These are phyloP conservation scores for Talpa occidentalis DNA, from an alignment of 2,113 vertebrate genomes.

Conservation along the genomic window DNA sequence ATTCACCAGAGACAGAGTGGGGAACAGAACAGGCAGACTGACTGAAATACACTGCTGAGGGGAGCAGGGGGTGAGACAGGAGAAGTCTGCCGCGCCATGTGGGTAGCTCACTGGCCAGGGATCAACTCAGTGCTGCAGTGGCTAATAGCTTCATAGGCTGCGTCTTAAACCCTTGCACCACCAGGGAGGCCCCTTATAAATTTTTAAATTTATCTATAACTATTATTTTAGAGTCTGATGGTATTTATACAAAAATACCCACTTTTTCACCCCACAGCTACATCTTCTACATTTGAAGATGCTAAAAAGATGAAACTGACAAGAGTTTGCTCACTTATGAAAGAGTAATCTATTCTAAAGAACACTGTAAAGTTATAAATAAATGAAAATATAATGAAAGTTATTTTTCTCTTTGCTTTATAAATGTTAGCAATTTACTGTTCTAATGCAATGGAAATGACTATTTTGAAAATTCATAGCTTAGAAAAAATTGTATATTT, in stretches of 20 bases:
- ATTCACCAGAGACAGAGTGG: too few species aligned
- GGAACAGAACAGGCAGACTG: too few species aligned
- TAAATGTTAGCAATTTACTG: background rate
- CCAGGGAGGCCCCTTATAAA: too few species aligned
- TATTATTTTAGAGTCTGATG: slow-evolving; percentile 18
- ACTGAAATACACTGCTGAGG: too few species aligned
- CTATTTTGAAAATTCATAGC: background rate
- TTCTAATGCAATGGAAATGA: background rate
- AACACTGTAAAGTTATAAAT: background rate
- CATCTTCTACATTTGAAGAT: background rate
- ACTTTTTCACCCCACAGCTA: background rate
- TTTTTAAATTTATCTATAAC: slow-evolving; percentile 24
- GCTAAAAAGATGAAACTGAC: background rate
- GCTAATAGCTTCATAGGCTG: too few species aligned
- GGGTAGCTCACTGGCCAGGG: too few species aligned
- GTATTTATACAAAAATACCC: background rate
- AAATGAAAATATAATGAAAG: background rate
- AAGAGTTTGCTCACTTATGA: background rate
- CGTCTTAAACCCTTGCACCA: too few species aligned
- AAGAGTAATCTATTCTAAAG: background rate
- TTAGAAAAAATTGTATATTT: background rate
- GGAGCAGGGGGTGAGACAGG: too few species aligned
- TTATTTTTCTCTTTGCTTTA: background rate
- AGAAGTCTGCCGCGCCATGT: too few species aligned
- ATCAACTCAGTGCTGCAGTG: too few species aligned